phyloP scores from a whole-genome alignment of 2,888 invertebrate species.

The Eutolmus rufibarbis region DNA sequence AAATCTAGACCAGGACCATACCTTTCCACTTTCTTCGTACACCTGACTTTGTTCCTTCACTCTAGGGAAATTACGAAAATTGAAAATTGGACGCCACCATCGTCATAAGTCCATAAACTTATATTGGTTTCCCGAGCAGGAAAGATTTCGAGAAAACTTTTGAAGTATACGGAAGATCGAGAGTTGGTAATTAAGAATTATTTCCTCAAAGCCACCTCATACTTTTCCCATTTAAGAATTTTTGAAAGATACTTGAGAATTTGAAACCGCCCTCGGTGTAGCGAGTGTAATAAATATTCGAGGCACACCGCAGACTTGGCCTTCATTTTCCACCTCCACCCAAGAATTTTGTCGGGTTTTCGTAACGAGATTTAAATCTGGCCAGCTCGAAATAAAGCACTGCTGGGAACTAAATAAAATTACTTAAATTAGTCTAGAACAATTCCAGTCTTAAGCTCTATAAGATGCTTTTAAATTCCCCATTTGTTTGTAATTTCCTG shows the following conservation, averaged over 20 bases:
- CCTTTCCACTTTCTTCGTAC: neutral
- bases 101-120: slow-evolving; percentile 20
- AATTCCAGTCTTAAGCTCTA: neutral
- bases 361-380: slow-evolving; percentile 36
- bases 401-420: slow-evolving; percentile 11
- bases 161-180: neutral
- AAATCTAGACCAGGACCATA: neutral
- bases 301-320: neutral
- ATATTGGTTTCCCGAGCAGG: neutral
- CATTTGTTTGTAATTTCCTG: neutral
- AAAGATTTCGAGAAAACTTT: neutral
- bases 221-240: neutral
- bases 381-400: neutral
- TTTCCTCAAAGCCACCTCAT: neutral
- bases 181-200: slow-evolving; percentile 13
- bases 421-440: slow-evolving; percentile 5
- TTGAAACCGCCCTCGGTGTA: neutral
- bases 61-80: slow-evolving; percentile 42
- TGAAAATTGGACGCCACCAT: neutral
- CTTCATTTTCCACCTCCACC: neutral
- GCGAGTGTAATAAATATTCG: slow-evolving; percentile 4
- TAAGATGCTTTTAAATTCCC: neutral
- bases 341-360: neutral
- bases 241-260: neutral
- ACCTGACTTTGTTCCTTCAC: neutral